These are phyloP conservation scores for Trematomus bernacchii DNA, from an alignment of 2,797 vertebrate genomes.

Conservation along the genomic window DNA sequence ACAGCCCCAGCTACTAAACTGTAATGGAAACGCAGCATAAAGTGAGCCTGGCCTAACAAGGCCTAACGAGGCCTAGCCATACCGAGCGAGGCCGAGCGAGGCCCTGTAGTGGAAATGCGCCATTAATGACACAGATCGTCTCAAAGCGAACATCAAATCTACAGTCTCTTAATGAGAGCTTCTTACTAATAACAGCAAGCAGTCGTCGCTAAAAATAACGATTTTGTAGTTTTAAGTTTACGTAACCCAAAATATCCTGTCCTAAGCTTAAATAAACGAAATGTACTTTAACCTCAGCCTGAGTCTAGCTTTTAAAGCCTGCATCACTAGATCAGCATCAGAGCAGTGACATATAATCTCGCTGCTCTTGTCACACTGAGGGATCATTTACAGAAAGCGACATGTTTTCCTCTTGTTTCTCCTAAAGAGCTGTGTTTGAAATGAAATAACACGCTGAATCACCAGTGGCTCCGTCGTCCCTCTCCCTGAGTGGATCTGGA, in stretches of 20 bases:
- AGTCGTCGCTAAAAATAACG: too few species aligned
- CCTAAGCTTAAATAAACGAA: background rate
- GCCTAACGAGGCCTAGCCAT: too few species aligned
- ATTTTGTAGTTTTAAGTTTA: too few species aligned
- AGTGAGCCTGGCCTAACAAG: too few species aligned
- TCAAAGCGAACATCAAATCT: too few species aligned
- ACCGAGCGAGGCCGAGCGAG: too few species aligned
- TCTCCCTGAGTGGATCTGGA: background rate
- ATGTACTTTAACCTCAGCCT: background rate
- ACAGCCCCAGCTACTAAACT: too few species aligned
- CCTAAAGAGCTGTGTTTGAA: background rate
- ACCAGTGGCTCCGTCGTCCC: slow-evolving; percentile 20
- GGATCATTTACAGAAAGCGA: slow-evolving; percentile 5
- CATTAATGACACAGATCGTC: too few species aligned
- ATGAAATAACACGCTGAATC: slow-evolving; percentile 35
- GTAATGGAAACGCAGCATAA: too few species aligned
- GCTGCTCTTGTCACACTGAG: background rate
- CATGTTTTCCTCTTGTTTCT: background rate
- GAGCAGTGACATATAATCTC: background rate
- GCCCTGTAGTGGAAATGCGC: too few species aligned
- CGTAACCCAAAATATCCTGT: background rate
- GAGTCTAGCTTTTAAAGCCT: background rate
- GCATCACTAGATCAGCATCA: slow-evolving; percentile 19
- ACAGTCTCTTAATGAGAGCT: too few species aligned
- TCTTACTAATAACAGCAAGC: too few species aligned